Conservation (phyloP, 2,888 invertebrate species). For the Mesorhabditis sp. region DNA sequence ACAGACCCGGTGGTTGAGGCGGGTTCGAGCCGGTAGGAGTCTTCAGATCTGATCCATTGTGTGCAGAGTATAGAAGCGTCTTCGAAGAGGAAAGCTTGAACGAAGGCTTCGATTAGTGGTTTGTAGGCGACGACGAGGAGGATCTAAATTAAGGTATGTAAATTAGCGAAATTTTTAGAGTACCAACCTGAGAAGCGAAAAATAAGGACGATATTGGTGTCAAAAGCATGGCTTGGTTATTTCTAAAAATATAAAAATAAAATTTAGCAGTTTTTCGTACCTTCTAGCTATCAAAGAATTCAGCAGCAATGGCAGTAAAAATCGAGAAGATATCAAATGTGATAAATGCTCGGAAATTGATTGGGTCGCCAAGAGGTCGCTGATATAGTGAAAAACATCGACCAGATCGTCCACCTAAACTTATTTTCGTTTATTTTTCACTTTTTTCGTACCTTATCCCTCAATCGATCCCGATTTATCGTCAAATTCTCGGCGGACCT, state of each 20-base stretch:
- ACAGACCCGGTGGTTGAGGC: neutral
- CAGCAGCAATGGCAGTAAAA: constrained; percentile 27
- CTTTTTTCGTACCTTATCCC: constrained; percentile 34
- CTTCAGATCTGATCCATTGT: constrained; percentile 35
- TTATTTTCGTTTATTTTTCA: neutral
- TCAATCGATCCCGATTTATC: constrained; percentile 48
- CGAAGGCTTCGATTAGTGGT: constrained; percentile 38
- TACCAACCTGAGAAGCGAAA: constrained; percentile 46
- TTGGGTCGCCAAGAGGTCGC: constrained; percentile 30
- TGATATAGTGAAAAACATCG: constrained; percentile 38
- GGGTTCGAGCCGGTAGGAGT: constrained; percentile 20
- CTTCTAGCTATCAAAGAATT: constrained; percentile 26
- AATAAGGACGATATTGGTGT: constrained; percentile 50
- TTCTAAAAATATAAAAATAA: constrained; percentile 7
- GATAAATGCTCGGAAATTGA: constrained; percentile 29
- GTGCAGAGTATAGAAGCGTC: constrained; percentile 25
- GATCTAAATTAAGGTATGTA: neutral
- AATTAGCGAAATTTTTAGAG: constrained; percentile 8
- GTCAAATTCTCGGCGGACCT: constrained; percentile 85
- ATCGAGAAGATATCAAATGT: constrained; percentile 20
- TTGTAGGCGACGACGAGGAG: constrained; percentile 27
- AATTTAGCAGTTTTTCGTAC: neutral
- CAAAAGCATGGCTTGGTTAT: constrained; percentile 42
- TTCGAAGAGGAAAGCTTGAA: constrained; percentile 50
- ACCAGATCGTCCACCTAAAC: constrained; percentile 77